Conservation (phyloP, 2,113 vertebrate species). For the Orycteropus afer region DNA sequence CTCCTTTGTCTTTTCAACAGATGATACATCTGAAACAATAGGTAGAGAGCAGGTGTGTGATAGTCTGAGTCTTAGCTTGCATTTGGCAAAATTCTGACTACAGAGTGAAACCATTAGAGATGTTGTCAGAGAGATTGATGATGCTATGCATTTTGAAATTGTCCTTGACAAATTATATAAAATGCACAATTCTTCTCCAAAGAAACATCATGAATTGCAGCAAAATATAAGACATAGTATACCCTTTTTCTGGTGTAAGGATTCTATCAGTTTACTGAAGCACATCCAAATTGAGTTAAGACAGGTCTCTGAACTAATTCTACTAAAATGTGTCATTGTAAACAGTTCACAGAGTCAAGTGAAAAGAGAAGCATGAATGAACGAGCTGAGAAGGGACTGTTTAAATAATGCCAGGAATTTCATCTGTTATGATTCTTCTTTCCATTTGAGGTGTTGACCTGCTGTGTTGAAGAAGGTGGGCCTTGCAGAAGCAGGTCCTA, state of each 20-base stretch:
- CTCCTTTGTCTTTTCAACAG: slow-evolving; percentile 53
- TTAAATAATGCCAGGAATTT: slow-evolving; percentile 42
- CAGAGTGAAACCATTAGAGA: slow-evolving; percentile 56
- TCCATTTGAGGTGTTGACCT: background rate
- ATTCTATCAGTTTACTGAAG: slow-evolving; percentile 67
- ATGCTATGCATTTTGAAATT: slow-evolving; percentile 72
- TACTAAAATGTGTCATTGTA: slow-evolving; percentile 23
- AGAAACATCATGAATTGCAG: slow-evolving; percentile 70
- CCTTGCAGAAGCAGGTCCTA: background rate
- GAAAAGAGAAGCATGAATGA: slow-evolving; percentile 20
- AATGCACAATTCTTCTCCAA: slow-evolving; percentile 79
- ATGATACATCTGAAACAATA: slow-evolving; percentile 54
- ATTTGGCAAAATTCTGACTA: slow-evolving; percentile 68
- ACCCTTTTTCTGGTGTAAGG: slow-evolving; percentile 46
- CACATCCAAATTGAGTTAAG: slow-evolving; percentile 64
- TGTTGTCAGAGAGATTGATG: slow-evolving; percentile 72
- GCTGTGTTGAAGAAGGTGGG: background rate
- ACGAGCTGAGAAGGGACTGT: background rate
- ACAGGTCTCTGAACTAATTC: slow-evolving; percentile 74
- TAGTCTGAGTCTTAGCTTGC: slow-evolving; percentile 12
- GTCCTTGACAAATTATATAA: slow-evolving; percentile 85
- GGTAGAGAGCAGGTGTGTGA: slow-evolving; percentile 69
- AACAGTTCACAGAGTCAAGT: slow-evolving; percentile 39
- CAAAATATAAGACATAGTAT: slow-evolving; percentile 33
- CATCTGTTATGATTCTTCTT: background rate